phyloP scores from a whole-genome alignment of 2,113 vertebrate genomes.

The Daphoenositta chrysoptera region DNA sequence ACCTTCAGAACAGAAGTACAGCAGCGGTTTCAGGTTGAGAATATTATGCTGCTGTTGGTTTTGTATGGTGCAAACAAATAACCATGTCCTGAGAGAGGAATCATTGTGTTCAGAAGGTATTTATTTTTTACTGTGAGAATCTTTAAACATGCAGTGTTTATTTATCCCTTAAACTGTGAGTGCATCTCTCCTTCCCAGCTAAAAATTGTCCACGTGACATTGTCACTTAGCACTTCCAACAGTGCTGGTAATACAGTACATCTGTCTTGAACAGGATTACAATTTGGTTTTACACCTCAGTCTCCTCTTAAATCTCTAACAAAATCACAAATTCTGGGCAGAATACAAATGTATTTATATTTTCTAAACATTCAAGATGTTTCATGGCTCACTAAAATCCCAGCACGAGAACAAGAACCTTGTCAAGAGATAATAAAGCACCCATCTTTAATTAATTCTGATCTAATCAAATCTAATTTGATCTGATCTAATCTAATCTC shows the following conservation, averaged over 20 bases:
- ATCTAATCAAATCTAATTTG: constrained; percentile 41
- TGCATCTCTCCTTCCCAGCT: neutral
- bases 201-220: neutral
- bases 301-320: constrained; percentile 44
- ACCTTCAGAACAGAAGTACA: neutral
- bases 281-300: constrained; percentile 47
- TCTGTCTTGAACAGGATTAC: constrained; percentile 1
- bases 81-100: neutral
- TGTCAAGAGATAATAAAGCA: neutral
- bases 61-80: neutral
- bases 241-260: neutral
- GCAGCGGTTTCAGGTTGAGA: neutral
- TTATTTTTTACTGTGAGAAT: neutral
- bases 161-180: neutral
- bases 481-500: constrained; percentile 5
- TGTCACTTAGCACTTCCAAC: constrained; percentile 52
- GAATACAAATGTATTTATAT: constrained; percentile 8
- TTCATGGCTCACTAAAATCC: neutral
- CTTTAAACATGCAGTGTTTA: constrained; percentile 9
- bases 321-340: constrained; percentile 26
- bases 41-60: neutral
- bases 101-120: neutral
- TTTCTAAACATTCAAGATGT: neutral
- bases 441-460: neutral
- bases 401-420: neutral